Evolutionary conservation across 2,113 vertebrate genomes (phyloP).

Genomic region (Cyprinus carpio): DNA sequence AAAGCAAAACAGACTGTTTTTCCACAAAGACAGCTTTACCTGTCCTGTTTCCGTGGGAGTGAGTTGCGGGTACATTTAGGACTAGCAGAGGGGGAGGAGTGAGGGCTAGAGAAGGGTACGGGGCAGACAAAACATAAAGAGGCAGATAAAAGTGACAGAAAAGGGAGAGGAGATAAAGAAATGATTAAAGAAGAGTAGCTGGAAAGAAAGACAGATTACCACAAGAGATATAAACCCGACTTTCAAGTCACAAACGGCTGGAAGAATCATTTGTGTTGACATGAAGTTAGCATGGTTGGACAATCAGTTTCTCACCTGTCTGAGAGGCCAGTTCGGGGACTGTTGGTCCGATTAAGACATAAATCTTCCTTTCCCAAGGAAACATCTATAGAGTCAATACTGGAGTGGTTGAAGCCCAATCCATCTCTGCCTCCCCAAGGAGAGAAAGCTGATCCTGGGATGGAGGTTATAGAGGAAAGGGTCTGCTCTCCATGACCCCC

Average conservation of each 20-base stretch:
- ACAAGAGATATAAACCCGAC: constrained; percentile 20
- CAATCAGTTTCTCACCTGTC: constrained; percentile 78
- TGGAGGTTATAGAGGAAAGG: constrained; percentile 81
- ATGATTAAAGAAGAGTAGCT: constrained; percentile 60
- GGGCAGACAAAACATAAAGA: constrained; percentile 76
- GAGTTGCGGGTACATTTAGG: constrained; percentile 89
- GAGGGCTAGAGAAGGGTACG: constrained; percentile 72
- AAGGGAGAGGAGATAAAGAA: constrained; percentile 23
- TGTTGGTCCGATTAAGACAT: constrained; percentile 78
- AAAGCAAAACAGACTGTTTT: neutral
- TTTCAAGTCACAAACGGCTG: constrained; percentile 45
- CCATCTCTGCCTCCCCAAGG: constrained; percentile 33
- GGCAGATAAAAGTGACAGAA: constrained; percentile 33
- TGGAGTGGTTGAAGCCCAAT: constrained; percentile 82
- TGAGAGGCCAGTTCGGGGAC: constrained; percentile 80
- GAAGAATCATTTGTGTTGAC: constrained; percentile 18
- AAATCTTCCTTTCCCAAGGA: constrained; percentile 72
- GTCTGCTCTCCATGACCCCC: constrained; percentile 67
- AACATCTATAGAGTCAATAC: constrained; percentile 83
- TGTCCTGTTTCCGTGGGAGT: constrained; percentile 86
- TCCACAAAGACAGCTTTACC: constrained; percentile 77
- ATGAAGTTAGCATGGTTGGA: neutral
- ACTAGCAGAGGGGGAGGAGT: constrained; percentile 85
- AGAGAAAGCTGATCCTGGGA: constrained; percentile 83
- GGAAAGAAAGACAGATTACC: constrained; percentile 51